Evolutionary conservation across 2,797 vertebrate species (phyloP), one percentile per base, ranked within the genome.

Genomic region (Parotocinclus haroldoi): DNA sequence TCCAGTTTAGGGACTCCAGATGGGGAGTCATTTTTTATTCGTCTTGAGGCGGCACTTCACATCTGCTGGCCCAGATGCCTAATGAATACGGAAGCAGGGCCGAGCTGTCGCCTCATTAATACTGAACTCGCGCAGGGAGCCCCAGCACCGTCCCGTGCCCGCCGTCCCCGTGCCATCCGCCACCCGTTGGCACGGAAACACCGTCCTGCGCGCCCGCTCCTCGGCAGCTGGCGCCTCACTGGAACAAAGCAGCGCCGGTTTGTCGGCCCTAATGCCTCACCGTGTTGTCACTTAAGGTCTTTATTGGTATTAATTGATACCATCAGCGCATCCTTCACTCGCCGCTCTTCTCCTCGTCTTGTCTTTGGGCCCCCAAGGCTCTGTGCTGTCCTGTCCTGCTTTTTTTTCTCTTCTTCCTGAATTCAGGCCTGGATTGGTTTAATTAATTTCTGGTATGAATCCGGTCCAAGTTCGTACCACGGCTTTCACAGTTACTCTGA

Each of bases 11-110:
- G 74, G 82, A 86, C 70, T 88, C 89, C 88, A 91, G 90, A 91
- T 90, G 90, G 89, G 86, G 85, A 88, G 89, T 85, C 77, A 88
- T 89, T 89, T 88, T 89, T 90, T 89, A 89, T 85, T 85, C 86
- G 86, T 88, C 89, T 90, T 89, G 86, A 80, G 89, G 87, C 87
- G 78, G 78, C 88, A 83, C 85, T 82, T 83, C 91, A 89, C 89
- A 90, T 91, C 89, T 92, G 91, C 76, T 81, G 68, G 82, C 79
- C 87, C 91, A 91, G 90, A 90, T 91, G 90, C 78, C 84, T 88
- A 88, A 90, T 88, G 88, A 90, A 89, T 91, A 87, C 86, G 72
- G 83, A 82, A 86, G 80, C 85, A 80, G 82, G 73, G 79, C 85
- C 83, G 83, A 76, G 87, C 85, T 88, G 87, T 86, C 82, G 87